Evolutionary conservation across 2,113 vertebrate species (phyloP).

Genomic region (Felis chaus): DNA sequence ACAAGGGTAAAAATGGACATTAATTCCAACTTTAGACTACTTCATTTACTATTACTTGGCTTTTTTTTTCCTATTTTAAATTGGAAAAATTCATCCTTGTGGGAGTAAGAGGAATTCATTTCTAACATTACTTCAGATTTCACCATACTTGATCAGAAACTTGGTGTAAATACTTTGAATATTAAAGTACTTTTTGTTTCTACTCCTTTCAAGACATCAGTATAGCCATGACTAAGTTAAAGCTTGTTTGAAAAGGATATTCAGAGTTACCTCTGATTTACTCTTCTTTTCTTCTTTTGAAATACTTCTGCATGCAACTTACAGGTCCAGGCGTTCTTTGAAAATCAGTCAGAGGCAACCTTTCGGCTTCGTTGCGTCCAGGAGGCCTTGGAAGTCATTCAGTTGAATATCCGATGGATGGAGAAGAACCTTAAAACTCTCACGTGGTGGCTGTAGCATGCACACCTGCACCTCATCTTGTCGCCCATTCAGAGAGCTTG

Average conservation of each 20-base stretch:
- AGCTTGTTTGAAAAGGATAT: background rate
- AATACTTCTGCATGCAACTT: constrained; percentile 30
- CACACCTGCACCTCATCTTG: constrained; percentile 10
- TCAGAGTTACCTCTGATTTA: background rate
- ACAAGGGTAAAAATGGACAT: background rate
- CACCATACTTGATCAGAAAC: background rate
- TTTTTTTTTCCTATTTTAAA: background rate
- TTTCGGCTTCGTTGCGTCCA: constrained; percentile 90
- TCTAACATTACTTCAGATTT: constrained; percentile 6
- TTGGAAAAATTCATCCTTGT: background rate
- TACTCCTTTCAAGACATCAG: background rate
- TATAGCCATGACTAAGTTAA: background rate
- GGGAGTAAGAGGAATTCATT: background rate
- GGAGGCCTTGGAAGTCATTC: constrained; percentile 93
- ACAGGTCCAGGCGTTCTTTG: constrained; percentile 94
- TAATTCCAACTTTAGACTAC: background rate
- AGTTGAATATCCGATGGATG: constrained; percentile 94
- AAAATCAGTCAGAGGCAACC: constrained; percentile 88
- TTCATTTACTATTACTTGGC: background rate
- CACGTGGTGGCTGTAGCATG: constrained; percentile 82
- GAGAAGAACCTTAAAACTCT: constrained; percentile 88
- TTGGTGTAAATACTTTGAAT: background rate
- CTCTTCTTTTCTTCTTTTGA: constrained; percentile 15
- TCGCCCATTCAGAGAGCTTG: constrained; percentile 69
- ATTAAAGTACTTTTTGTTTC: background rate